Evolutionary conservation across 1,140 invertebrate genomes (phyloP).

Genomic region (Lineus longissimus): DNA sequence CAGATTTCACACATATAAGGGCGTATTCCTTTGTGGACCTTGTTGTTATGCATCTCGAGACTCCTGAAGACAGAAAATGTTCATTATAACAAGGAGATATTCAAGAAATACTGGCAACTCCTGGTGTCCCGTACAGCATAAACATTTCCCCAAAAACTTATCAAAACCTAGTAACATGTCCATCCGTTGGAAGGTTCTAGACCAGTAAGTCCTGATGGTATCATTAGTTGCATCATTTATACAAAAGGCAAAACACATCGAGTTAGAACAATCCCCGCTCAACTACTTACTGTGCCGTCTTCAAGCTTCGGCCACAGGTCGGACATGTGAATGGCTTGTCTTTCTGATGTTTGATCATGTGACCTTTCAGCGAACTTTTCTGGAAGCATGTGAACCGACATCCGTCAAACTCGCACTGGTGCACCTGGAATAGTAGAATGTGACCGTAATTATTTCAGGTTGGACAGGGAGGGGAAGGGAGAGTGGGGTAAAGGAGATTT

Average conservation of each 20-base stretch:
- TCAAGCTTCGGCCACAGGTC: constrained; percentile 26
- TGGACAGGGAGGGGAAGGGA: no score
- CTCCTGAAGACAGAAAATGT: constrained; percentile 20
- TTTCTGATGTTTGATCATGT: constrained; percentile 22
- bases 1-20: constrained; percentile 37
- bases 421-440: constrained; percentile 26
- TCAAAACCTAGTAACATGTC: no score
- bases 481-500: no score
- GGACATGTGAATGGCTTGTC: constrained; percentile 27
- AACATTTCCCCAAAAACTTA: no score
- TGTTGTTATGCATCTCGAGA: constrained; percentile 29
- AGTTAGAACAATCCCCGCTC: no score
- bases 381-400: constrained; percentile 23
- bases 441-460: no score
- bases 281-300: constrained; percentile 29
- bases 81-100: not conserved
- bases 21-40: constrained; percentile 31
- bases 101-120: not conserved
- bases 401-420: constrained; percentile 21
- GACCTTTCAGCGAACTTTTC: constrained; percentile 17
- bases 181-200: no score
- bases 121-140: not conserved
- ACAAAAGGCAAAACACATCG: no score
- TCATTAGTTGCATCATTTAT: no score
- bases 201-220: no score